Evolutionary conservation across 1,140 invertebrate species (phyloP), one percentile per base, ranked within the genome.

Genomic region (Holotrichia oblita): DNA sequence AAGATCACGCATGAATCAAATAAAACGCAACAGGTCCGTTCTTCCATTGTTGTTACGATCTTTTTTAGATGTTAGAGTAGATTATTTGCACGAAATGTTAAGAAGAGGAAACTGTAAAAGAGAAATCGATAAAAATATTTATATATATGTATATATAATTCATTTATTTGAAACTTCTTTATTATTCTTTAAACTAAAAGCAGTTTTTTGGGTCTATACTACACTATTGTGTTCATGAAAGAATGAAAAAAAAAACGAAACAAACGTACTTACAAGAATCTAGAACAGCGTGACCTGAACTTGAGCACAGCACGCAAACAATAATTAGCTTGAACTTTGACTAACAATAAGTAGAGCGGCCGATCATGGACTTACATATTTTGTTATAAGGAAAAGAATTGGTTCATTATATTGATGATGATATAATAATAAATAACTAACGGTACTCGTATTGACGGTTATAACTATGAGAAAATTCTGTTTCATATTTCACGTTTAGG

Each of bases 231-330:
- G 27, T 34, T 34, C 48, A 55, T n/a, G n/a, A 55, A 55, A 55
- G 14, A 55, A 55, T 7, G 14, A 12, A n/a, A 55, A 55, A 7
- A 14, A 17, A 55, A 55, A 17, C n/a, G 48, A 55, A 55, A 55
- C n/a, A 17, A 55, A 55, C 12, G 12, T 34, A 34, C 27, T 34
- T 34, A 34, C 12, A 55, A 55, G 14, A 55, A 55, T 55, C 48
- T 55, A 55, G 48, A 55, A 55, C 48, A n/a, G 17, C 48, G 48
- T 55, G 48, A 55, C 48, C 48, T 55, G 48, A 55, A 55, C 48
- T 55, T 55, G 48, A 55, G 14, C 48, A 55, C 48, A 55, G 17
- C 48, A 55, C 48, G 48, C 48, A 55, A 55, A 55, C 48, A 55
- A 17, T 55, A 55, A 55, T 55, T 55, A 55, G 48, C 17, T 55